phyloP scores from a whole-genome alignment of 2,888 invertebrate species.

The Parnassius orleans region DNA sequence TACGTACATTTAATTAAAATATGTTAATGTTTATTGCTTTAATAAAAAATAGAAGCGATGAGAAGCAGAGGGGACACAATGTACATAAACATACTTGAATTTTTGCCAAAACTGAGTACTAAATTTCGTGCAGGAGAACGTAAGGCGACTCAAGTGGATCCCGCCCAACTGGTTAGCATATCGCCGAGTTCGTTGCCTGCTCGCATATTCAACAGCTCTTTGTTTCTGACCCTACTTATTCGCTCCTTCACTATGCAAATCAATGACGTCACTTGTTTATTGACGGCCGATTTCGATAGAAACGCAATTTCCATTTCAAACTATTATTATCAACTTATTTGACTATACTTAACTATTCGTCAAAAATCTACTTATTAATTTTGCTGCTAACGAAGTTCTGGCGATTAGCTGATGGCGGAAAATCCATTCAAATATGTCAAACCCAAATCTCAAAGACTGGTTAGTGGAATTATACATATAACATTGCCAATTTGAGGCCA shows the following conservation, averaged over 20 bases:
- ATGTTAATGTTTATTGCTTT: too few relatives aligned
- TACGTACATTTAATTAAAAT: too few relatives aligned
- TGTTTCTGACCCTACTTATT: conserved; percentile 71
- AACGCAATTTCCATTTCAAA: conserved; percentile 16
- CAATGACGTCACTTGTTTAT: conserved; percentile 45
- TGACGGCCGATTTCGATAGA: conserved; percentile 23
- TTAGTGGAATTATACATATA: too few relatives aligned
- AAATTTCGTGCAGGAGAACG: conserved; percentile 28
- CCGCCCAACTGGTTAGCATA: conserved; percentile 60
- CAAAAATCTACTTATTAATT: too few relatives aligned
- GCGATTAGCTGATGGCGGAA: too few relatives aligned
- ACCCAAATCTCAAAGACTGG: too few relatives aligned
- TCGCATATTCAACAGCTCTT: conserved; percentile 75
- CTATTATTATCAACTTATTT: neutral
- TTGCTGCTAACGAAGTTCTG: too few relatives aligned
- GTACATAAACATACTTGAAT: conserved; percentile 23
- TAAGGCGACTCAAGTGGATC: conserved; percentile 27
- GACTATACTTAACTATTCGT: neutral
- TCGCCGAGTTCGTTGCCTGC: conserved; percentile 59
- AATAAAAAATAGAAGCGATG: too few relatives aligned
- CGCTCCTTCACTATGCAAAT: conserved; percentile 66
- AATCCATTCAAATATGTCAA: too few relatives aligned
- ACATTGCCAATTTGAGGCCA: too few relatives aligned
- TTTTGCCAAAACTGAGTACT: conserved; percentile 23
- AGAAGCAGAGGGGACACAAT: neutral